Percentiles rank a stretch among this genome's conserved stretches.
These are phyloP conservation scores for Drosophila histrio DNA, from an alignment of 2,888 invertebrate species.

Conservation along the genomic window DNA sequence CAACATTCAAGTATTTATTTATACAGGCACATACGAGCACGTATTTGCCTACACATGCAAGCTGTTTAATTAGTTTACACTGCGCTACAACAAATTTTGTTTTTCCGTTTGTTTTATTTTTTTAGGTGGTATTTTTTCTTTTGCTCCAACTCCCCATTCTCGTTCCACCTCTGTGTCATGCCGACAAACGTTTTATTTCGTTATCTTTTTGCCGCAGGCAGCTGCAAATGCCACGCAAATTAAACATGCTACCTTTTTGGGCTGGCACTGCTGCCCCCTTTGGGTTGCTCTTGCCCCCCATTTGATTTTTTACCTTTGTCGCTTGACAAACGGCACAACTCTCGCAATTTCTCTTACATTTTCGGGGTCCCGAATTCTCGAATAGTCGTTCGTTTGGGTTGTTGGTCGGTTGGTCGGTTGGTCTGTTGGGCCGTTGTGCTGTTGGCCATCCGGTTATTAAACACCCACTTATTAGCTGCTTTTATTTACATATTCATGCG, in stretches of 20 bases:
- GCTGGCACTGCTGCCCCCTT: slow-evolving; percentile 5
- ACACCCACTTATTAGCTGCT: slow-evolving; percentile 83
- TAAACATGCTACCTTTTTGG: slow-evolving; percentile 79
- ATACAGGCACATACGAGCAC: background rate
- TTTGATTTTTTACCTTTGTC: slow-evolving; percentile 66
- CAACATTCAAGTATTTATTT: slow-evolving; percentile 7
- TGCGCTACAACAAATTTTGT: slow-evolving; percentile 56
- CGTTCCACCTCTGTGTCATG: slow-evolving; percentile 3
- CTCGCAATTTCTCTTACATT: slow-evolving; percentile 47
- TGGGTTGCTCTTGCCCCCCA: slow-evolving; percentile 32
- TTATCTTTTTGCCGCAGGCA: slow-evolving; percentile 83
- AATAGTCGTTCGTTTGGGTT: slow-evolving; percentile 12
- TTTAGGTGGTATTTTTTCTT: background rate
- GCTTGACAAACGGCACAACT: slow-evolving; percentile 62
- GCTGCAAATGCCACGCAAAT: slow-evolving; percentile 83
- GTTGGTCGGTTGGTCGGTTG: slow-evolving; percentile 14
- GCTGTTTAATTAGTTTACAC: slow-evolving; percentile 76
- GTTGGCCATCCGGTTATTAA: slow-evolving; percentile 79
- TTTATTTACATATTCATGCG: slow-evolving; percentile 81
- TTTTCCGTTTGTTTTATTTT: slow-evolving; percentile 16
- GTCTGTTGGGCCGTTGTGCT: slow-evolving; percentile 12
- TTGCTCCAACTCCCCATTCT: background rate
- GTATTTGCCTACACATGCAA: slow-evolving; percentile 31
- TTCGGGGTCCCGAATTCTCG: slow-evolving; percentile 25
- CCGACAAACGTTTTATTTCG: slow-evolving; percentile 81